Conservation (phyloP, 1,140 invertebrate genomes). For the Paraescarpia echinospica region DNA sequence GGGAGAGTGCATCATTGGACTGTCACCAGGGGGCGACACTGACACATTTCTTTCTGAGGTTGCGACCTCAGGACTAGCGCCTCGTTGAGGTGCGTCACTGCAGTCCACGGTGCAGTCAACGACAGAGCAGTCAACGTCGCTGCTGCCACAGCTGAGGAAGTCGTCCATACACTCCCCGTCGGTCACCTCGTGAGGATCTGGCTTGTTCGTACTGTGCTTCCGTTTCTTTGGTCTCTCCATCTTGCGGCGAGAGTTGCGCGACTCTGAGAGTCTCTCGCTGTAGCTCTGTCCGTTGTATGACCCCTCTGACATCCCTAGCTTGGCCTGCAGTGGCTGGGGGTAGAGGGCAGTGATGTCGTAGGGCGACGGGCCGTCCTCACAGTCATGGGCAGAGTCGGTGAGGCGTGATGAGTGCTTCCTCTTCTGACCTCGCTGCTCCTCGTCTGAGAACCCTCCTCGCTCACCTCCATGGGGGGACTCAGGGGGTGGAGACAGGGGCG, state of each 20-base stretch:
- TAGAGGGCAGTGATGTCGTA: not conserved
- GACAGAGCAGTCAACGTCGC: not conserved
- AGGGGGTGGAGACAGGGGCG: not conserved
- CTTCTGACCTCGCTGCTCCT: not conserved
- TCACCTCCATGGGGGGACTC: not conserved
- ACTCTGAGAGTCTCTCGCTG: not conserved
- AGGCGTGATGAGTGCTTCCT: not conserved
- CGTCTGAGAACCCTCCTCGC: not conserved
- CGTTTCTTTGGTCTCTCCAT: slow-evolving; percentile 52
- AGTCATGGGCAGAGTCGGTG: not conserved
- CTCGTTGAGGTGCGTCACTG: not conserved
- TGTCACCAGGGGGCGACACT: not conserved
- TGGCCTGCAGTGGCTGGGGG: not conserved
- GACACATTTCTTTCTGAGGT: not conserved
- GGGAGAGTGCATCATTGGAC: not conserved
- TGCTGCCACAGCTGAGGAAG: not conserved
- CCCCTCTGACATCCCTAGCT: not conserved
- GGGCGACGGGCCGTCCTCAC: not conserved
- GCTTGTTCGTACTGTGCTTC: not conserved
- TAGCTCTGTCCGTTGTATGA: not conserved
- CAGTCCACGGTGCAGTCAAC: not conserved
- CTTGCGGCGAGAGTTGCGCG: slow-evolving; percentile 47
- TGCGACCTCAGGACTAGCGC: not conserved
- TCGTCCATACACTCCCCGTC: not conserved
- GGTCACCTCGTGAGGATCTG: not conserved